phyloP scores from a whole-genome alignment of 2,888 invertebrate genomes.

The Lithodes maja region DNA sequence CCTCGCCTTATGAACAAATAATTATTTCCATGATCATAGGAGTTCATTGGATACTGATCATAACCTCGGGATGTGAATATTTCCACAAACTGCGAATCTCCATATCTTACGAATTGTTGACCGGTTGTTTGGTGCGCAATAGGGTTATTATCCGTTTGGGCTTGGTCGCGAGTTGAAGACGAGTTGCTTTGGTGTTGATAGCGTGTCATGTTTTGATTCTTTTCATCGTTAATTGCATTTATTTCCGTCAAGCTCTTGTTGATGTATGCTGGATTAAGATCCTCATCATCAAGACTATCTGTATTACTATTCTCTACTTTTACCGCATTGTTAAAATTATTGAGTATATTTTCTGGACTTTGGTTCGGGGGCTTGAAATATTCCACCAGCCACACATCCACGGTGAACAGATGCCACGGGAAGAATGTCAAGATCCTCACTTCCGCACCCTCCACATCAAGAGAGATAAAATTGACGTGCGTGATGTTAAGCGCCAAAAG shows the following conservation, averaged over 20 bases:
- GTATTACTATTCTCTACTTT: not conserved
- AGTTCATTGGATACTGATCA: not conserved
- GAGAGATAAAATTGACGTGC: conserved; percentile 24
- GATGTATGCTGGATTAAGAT: not conserved
- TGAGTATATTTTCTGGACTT: not conserved
- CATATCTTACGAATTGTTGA: too few species aligned
- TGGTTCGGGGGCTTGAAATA: not conserved
- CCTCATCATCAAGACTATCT: not conserved
- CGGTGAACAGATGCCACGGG: conserved; percentile 18
- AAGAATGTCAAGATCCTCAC: conserved; percentile 6
- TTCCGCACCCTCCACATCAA: conserved; percentile 37
- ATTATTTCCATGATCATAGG: not conserved
- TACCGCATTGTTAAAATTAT: not conserved
- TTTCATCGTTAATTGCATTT: too few species aligned
- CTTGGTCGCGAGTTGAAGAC: too few species aligned
- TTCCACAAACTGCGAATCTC: not conserved
- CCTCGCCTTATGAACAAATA: conserved; percentile 27
- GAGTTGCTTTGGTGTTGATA: too few species aligned
- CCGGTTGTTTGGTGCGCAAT: not conserved
- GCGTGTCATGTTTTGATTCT: too few species aligned
- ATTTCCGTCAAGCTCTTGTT: too few species aligned
- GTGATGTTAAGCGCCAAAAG: conserved; percentile 31
- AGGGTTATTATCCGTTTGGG: too few species aligned
- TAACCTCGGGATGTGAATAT: conserved; percentile 19
- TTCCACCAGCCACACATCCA: conserved; percentile 35